phyloP scores from a whole-genome alignment of 1,140 invertebrate genomes.

The Caerostris extrusa region DNA sequence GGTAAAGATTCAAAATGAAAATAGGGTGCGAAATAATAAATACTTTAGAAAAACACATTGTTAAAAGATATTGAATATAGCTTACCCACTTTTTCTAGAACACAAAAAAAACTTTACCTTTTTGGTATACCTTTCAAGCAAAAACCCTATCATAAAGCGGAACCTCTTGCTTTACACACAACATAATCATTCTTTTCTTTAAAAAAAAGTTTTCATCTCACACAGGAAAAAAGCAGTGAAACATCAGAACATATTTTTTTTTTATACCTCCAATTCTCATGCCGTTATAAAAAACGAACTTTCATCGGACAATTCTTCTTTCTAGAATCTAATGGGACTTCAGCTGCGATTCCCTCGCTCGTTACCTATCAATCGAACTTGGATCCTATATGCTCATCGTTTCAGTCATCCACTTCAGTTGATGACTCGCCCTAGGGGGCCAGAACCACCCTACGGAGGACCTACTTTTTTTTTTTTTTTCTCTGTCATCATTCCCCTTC shows the following conservation, averaged over 20 bases:
- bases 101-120: too few relatives aligned
- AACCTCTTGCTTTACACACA: too few relatives aligned
- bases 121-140: too few relatives aligned
- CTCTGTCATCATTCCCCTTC: not conserved
- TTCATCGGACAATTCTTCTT: conserved; percentile 59
- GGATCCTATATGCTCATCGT: not conserved
- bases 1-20: too few relatives aligned
- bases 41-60: too few relatives aligned
- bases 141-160: too few relatives aligned
- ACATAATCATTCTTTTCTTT: too few relatives aligned
- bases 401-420: conserved; percentile 60
- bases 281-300: conserved; percentile 57
- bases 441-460: not conserved
- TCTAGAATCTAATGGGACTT: conserved; percentile 65
- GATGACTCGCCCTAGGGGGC: conserved; percentile 65
- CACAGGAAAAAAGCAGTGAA: conserved; percentile 32
- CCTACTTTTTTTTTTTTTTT: not conserved
- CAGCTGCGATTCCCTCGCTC: conserved; percentile 5
- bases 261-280: not conserved
- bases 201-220: not conserved
- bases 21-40: too few relatives aligned
- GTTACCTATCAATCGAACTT: conserved; percentile 72
- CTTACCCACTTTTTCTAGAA: too few relatives aligned
- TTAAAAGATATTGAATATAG: too few relatives aligned
- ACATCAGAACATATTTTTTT: conserved; percentile 4